Percentiles rank a stretch among this genome's conserved stretches.
Evolutionary conservation across 1,140 invertebrate genomes (phyloP).

Genomic region (Brachionus rubens): DNA sequence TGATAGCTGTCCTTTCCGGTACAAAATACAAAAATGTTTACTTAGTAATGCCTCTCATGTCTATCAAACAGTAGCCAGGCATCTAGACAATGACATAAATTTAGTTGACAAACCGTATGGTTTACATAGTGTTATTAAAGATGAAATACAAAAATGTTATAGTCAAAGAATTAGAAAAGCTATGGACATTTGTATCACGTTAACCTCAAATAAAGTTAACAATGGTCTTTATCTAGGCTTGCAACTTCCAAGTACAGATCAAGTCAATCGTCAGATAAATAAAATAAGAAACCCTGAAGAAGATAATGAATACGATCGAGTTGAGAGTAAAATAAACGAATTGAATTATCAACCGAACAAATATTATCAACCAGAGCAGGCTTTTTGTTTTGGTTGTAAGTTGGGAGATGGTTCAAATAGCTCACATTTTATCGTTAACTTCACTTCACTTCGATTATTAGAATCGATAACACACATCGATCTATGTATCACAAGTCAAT

Average conservation of each 20-base stretch:
- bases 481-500: not conserved
- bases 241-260: not conserved
- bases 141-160: not conserved
- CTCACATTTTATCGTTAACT: not conserved
- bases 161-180: not conserved
- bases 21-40: slow-evolving; percentile 11
- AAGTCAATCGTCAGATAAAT: not conserved
- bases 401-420: not conserved
- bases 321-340: not conserved
- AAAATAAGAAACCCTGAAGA: not conserved
- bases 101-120: not conserved
- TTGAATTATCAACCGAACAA: not conserved
- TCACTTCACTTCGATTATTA: not conserved
- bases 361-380: not conserved
- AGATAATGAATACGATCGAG: slow-evolving; percentile 2
- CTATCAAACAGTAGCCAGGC: not conserved
- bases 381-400: slow-evolving; percentile 6
- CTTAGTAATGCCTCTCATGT: not conserved
- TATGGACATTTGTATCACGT: slow-evolving; percentile 16
- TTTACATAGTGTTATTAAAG: not conserved
- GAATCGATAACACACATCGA: not conserved
- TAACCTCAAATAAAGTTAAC: not conserved
- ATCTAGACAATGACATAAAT: not conserved
- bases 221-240: not conserved
- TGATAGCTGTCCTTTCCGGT: slow-evolving; percentile 12